Conservation (phyloP, 2,888 invertebrate genomes). For the Choreutis nemorana region DNA sequence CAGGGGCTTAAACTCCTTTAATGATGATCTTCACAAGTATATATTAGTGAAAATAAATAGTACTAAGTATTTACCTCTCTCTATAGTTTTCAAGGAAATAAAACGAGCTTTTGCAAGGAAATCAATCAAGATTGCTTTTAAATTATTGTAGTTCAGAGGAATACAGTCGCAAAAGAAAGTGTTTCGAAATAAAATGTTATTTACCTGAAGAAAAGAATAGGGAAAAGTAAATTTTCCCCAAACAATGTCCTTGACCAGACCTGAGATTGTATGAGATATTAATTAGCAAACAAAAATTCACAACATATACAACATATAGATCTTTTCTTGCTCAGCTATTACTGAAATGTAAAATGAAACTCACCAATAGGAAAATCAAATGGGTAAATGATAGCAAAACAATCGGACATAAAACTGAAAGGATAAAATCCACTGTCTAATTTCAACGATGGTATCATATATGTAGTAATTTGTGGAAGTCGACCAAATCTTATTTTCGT, state of each 20-base stretch:
- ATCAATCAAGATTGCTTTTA: too few relatives aligned
- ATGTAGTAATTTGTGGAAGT: slow-evolving; percentile 50
- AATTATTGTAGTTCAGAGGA: too few relatives aligned
- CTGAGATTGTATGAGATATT: slow-evolving; percentile 20
- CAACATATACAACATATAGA: background rate
- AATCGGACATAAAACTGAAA: slow-evolving; percentile 69
- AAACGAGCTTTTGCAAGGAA: too few relatives aligned
- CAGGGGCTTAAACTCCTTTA: too few relatives aligned
- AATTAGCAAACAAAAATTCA: slow-evolving; percentile 1
- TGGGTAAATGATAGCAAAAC: slow-evolving; percentile 71
- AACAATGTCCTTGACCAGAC: slow-evolving; percentile 51
- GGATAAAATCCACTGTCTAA: slow-evolving; percentile 69
- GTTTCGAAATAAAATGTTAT: too few relatives aligned
- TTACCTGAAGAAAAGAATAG: slow-evolving; percentile 53
- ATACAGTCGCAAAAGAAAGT: too few relatives aligned
- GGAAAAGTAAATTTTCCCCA: slow-evolving; percentile 55
- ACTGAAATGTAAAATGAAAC: slow-evolving; percentile 14
- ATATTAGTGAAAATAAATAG: too few relatives aligned
- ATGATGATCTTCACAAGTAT: too few relatives aligned
- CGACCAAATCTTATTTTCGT: slow-evolving; percentile 55
- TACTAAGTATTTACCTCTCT: too few relatives aligned
- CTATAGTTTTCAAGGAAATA: too few relatives aligned
- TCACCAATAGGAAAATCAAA: slow-evolving; percentile 72
- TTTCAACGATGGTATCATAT: slow-evolving; percentile 60
- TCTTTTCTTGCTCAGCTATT: background rate